Base-by-base conservation (phyloP, 2,797 vertebrate species). In the Bryconaethiops microstoma region DNA sequence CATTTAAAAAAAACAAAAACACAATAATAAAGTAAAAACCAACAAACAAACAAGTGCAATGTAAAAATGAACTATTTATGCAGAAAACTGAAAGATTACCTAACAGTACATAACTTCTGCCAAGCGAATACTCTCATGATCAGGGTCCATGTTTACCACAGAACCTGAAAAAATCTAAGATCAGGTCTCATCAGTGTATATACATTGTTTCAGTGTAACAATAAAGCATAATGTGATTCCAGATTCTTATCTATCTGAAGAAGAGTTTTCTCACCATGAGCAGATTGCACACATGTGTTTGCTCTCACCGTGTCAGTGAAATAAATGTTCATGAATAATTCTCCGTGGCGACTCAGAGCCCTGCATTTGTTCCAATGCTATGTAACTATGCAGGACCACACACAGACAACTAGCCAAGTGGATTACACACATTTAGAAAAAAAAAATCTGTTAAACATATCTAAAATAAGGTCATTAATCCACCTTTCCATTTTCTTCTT, bases 311-410 rank as follows among this genome's bases (percentile, higher is more conserved):
- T 70, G 80, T 77, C 68, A 72, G 16, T 14, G 25, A 39, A 25
- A 76, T 64, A 78, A 81, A 71, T 50, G 5, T 8, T 72, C 70
- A 60, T 25, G 10, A 23, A 73, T 57, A 77, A 81, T 67, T 40
- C 67, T 74, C 69, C 35, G 6, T 70, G 71, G 57, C 19, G 69
- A 82, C 54, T 69, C 21, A 23, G 10, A 72, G 72, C n/a, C 25
- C 76, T 57, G 35, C 77, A 78, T 71, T 63, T 59, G 69, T 79
- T 76, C 68, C 68, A 68, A 55, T 40, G 63, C 40, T 72, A 48
- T 77, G 54, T 14, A 77, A 70, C 42, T 68, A 76, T 64, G 21
- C 16, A 55, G 6, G 82, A 85, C 84, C 84, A 83, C 84, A 81
- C 84, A 78, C 78, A 80, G 70, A 72, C 50, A 35, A 5, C 19